Percentiles rank a stretch among this genome's conserved stretches.
Conservation (phyloP, 2,888 invertebrate genomes). For the Prostheceraeus crozeri region DNA sequence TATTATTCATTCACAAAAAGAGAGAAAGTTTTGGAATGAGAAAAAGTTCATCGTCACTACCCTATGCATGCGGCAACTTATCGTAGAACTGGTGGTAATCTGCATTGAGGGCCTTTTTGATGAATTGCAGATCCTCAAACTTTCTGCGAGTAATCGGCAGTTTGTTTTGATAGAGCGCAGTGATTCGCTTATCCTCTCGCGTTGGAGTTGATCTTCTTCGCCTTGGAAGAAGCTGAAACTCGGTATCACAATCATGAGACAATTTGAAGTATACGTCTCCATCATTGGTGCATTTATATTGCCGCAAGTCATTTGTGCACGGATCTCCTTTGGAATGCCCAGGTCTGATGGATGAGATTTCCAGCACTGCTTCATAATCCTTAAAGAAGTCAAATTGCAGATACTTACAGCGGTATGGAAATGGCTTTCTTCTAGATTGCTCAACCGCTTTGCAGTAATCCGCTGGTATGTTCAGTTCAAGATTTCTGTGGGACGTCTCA, state of each 20-base stretch:
- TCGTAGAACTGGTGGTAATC: conserved; percentile 22
- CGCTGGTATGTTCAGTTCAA: not conserved
- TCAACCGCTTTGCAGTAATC: not conserved
- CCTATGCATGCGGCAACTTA: not conserved
- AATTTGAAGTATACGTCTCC: conserved; percentile 13
- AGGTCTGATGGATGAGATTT: conserved; percentile 25
- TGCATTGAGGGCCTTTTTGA: conserved; percentile 19
- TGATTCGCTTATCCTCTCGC: conserved; percentile 1
- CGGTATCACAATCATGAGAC: conserved; percentile 16
- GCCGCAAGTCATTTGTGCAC: conserved; percentile 5
- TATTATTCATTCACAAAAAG: too few relatives aligned
- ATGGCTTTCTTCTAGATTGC: not conserved
- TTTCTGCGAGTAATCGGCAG: conserved; percentile 10
- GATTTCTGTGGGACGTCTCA: not conserved
- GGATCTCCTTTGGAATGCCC: conserved; percentile 13
- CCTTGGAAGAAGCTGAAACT: not conserved
- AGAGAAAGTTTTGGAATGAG: too few relatives aligned
- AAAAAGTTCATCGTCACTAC: too few relatives aligned
- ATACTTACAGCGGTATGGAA: conserved; percentile 20
- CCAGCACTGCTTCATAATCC: conserved; percentile 19
- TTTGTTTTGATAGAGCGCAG: not conserved
- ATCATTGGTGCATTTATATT: conserved; percentile 23
- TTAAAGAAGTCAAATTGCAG: conserved; percentile 18
- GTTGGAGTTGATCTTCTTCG: not conserved
- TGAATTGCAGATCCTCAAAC: conserved; percentile 24